Conservation (phyloP, 2,113 vertebrate species). For the Passerina amoena region DNA sequence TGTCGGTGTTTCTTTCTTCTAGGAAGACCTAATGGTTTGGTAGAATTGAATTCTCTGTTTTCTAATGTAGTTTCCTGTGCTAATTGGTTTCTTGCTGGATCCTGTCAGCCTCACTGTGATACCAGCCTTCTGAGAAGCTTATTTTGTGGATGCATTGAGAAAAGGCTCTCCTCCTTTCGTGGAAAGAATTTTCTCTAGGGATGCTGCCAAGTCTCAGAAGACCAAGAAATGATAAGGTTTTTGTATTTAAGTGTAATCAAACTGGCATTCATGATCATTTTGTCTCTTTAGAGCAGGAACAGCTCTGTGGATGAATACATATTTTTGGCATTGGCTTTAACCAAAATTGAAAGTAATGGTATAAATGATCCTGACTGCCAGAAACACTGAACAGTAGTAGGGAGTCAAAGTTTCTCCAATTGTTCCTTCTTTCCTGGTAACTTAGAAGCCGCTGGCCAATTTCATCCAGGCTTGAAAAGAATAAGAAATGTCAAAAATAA, state of each 20-base stretch:
- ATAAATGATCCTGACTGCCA: not conserved
- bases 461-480: not conserved
- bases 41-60: slow-evolving; percentile 14
- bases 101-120: not conserved
- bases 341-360: not conserved
- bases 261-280: not conserved
- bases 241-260: slow-evolving; percentile 5
- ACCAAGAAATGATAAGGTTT: not conserved
- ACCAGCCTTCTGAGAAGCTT: not conserved
- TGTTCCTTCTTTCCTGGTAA: not conserved
- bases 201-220: not conserved
- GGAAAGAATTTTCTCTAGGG: slow-evolving; percentile 10
- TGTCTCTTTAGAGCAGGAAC: not conserved
- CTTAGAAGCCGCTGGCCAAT: not conserved
- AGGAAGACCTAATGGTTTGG: not conserved
- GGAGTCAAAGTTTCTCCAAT: not conserved
- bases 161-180: not conserved
- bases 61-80: not conserved
- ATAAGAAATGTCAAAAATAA: slow-evolving; percentile 32
- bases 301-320: not conserved
- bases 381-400: not conserved
- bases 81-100: slow-evolving; percentile 8
- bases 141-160: not conserved
- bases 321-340: not conserved
- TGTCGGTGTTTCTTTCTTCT: not conserved